phyloP scores from a whole-genome alignment of 2,113 vertebrate species.

The Sapayoa aenigma region DNA sequence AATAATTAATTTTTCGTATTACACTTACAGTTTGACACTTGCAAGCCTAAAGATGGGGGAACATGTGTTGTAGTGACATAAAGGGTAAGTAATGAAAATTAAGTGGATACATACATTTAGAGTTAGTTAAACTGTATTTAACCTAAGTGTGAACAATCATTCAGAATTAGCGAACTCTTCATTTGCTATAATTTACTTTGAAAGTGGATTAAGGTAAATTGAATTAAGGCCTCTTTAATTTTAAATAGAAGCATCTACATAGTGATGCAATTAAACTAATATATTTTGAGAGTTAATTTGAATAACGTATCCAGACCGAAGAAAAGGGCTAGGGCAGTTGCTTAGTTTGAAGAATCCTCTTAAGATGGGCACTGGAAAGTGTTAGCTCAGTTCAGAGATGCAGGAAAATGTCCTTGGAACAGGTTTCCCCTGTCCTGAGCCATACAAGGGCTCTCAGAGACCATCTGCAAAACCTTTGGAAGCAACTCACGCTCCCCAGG shows the following conservation, averaged over 20 bases:
- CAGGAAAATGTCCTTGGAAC: not conserved
- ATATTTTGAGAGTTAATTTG: not conserved
- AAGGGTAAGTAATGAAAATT: conserved; percentile 4
- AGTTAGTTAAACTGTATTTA: conserved; percentile 33
- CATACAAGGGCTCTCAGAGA: not conserved
- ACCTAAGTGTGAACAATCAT: conserved; percentile 35
- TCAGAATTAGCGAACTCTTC: conserved; percentile 44
- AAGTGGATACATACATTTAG: not conserved
- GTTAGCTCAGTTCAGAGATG: not conserved
- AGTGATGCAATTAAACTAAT: conserved; percentile 21
- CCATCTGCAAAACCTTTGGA: not conserved
- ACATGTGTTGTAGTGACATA: not conserved
- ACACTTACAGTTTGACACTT: not conserved
- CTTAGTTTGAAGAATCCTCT: not conserved
- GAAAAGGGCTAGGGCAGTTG: not conserved
- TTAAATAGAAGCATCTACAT: conserved; percentile 22
- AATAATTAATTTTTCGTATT: not conserved
- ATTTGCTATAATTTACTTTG: conserved; percentile 45
- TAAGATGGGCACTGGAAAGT: not conserved
- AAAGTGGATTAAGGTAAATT: conserved; percentile 53
- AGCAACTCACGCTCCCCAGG: not conserved
- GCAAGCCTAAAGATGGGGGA: not conserved
- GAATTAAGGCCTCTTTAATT: conserved; percentile 43
- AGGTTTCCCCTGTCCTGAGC: not conserved
- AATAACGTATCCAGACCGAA: not conserved